These are phyloP conservation scores for Nyctibius bracteatus DNA, from an alignment of 2,113 vertebrate species.

Conservation along the genomic window DNA sequence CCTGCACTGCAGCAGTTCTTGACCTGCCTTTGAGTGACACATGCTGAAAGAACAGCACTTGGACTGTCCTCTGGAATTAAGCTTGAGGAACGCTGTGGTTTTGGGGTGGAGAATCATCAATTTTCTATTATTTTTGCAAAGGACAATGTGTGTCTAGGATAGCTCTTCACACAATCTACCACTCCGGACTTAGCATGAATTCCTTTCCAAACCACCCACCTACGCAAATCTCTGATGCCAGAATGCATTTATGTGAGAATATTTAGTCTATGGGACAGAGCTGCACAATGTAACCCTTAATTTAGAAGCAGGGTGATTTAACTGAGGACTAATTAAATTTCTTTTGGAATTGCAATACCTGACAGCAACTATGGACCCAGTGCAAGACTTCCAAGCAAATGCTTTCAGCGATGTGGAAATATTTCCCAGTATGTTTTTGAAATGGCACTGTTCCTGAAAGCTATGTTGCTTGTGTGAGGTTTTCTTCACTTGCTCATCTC, in stretches of 20 bases:
- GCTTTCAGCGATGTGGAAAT: background rate
- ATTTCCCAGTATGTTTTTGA: background rate
- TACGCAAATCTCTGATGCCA: background rate
- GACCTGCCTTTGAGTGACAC: background rate
- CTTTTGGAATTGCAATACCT: background rate
- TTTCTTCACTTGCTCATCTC: background rate
- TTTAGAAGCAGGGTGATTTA: background rate
- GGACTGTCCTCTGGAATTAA: background rate
- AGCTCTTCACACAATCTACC: background rate
- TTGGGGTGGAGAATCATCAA: background rate
- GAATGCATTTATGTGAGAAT: background rate
- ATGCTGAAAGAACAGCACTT: background rate
- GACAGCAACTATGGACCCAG: background rate
- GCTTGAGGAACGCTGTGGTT: background rate
- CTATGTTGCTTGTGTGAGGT: background rate
- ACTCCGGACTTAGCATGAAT: background rate
- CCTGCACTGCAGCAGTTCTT: background rate
- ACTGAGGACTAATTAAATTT: background rate
- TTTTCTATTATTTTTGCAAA: slow-evolving; percentile 18
- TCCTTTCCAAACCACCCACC: background rate
- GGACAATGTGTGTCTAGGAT: background rate
- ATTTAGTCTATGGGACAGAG: background rate
- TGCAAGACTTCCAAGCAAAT: background rate
- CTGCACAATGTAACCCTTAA: background rate
- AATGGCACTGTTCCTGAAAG: background rate